Conservation (phyloP, 2,113 vertebrate species). For the Raphicerus campestris region DNA sequence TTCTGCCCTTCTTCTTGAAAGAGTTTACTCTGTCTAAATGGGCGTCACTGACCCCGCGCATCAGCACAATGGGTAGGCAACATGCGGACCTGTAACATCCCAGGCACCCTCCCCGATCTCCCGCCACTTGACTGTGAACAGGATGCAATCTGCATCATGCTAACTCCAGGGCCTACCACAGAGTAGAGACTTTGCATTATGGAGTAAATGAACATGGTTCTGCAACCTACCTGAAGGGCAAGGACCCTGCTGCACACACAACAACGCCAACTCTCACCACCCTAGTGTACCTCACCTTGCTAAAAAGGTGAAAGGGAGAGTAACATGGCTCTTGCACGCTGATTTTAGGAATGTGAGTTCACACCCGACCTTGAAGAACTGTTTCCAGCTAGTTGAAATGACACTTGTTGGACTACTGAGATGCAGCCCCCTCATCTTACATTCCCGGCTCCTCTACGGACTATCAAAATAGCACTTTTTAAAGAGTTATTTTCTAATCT, state of each 20-base stretch:
- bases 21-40: background rate
- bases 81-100: background rate
- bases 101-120: background rate
- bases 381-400: background rate
- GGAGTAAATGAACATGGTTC: background rate
- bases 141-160: background rate
- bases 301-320: background rate
- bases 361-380: background rate
- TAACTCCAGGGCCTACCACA: background rate
- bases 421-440: background rate
- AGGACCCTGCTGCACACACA: background rate
- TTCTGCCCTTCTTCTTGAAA: background rate
- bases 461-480: background rate
- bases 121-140: background rate
- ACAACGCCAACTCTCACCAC: background rate
- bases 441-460: background rate
- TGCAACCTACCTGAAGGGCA: background rate
- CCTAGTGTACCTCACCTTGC: background rate
- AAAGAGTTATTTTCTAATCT: conserved; percentile 8
- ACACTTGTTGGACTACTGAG: background rate
- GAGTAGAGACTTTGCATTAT: background rate
- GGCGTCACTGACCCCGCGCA: background rate
- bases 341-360: background rate
- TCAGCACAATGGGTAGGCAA: background rate
- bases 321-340: background rate